phyloP scores from a whole-genome alignment of 2,888 invertebrate species.

The Aphodius sticticus region DNA sequence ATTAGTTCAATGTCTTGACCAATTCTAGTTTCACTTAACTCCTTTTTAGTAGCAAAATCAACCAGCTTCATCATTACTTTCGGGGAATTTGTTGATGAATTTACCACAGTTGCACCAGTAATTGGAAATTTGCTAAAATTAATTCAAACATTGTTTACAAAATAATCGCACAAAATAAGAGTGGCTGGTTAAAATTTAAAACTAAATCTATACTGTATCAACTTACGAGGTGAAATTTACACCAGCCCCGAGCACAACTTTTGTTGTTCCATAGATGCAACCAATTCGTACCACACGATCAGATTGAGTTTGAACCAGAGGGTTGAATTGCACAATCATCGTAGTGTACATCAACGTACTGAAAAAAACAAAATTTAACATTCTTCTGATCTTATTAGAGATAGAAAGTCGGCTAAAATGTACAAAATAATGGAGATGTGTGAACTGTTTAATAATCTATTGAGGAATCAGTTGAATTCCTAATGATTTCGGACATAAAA shows the following conservation, averaged over 20 bases:
- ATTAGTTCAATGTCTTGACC: conserved; percentile 73
- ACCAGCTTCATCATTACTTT: conserved; percentile 67
- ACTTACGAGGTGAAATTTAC: conserved; percentile 65
- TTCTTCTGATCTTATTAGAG: no score
- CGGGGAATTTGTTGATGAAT: conserved; percentile 60
- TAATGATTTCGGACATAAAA: no score
- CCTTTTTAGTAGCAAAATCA: conserved; percentile 64
- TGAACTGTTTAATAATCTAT: no score
- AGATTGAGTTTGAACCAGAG: conserved; percentile 83
- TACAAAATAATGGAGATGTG: no score
- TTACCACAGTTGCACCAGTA: conserved; percentile 62
- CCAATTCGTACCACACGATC: conserved; percentile 84
- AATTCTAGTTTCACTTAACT: conserved; percentile 71
- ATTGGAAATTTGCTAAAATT: conserved; percentile 57
- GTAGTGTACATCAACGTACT: conserved; percentile 80
- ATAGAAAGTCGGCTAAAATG: no score
- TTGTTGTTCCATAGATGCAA: conserved; percentile 70
- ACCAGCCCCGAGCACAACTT: conserved; percentile 66
- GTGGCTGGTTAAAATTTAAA: neutral
- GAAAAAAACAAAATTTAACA: conserved; percentile 37
- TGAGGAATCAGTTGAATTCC: no score
- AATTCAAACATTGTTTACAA: neutral
- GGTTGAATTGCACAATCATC: conserved; percentile 84
- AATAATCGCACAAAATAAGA: neutral
- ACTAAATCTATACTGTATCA: neutral